Percentiles rank a stretch among this genome's conserved stretches.
Conservation (phyloP, 2,888 invertebrate species). For the Cheilosia soror region DNA sequence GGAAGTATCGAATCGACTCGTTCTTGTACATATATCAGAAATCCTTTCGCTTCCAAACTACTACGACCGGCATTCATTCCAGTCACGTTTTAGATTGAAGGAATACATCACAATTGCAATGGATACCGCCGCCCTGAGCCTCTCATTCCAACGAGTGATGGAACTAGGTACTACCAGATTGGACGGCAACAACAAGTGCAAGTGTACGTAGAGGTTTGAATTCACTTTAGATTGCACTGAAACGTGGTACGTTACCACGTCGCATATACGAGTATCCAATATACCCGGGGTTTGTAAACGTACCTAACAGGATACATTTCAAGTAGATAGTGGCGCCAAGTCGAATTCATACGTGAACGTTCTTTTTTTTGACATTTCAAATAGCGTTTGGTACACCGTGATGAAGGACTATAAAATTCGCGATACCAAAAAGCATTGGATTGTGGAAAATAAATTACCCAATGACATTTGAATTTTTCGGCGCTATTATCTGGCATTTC, state of each 20-base stretch:
- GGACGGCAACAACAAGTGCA: constrained; percentile 31
- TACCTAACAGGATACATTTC: constrained; percentile 18
- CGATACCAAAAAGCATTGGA: constrained; percentile 45
- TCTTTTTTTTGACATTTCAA: constrained; percentile 38
- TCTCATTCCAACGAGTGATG: constrained; percentile 26
- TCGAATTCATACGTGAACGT: constrained; percentile 5
- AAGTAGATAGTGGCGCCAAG: constrained; percentile 47
- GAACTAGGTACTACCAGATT: not conserved
- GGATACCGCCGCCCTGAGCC: constrained; percentile 44
- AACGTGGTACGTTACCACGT: constrained; percentile 24
- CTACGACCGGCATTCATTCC: constrained; percentile 60
- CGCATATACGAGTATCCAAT: constrained; percentile 16
- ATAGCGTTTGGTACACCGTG: constrained; percentile 12
- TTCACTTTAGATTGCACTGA: constrained; percentile 58
- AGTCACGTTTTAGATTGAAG: constrained; percentile 75
- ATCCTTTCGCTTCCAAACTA: constrained; percentile 59
- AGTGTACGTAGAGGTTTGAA: constrained; percentile 40
- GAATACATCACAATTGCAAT: constrained; percentile 71
- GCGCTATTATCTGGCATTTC: constrained; percentile 50
- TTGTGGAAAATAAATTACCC: constrained; percentile 70
- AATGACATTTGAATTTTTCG: constrained; percentile 70
- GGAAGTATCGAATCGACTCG: constrained; percentile 55
- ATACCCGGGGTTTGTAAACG: constrained; percentile 3
- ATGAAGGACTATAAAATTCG: constrained; percentile 42
- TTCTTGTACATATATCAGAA: constrained; percentile 29